These are phyloP conservation scores for Emesis russula DNA, from an alignment of 2,888 invertebrate genomes.

Conservation along the genomic window DNA sequence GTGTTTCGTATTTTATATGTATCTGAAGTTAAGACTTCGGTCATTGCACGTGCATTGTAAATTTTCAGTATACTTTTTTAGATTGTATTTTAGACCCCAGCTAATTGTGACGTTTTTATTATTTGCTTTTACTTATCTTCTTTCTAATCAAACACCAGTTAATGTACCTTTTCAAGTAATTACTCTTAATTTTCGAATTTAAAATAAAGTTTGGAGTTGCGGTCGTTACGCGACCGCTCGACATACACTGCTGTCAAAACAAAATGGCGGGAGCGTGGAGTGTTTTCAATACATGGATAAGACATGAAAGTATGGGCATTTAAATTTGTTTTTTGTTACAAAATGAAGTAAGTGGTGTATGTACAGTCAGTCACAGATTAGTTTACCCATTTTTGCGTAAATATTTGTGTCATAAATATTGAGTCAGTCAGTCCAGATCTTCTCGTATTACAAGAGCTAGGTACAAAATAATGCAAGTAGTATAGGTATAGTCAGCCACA, in stretches of 20 bases:
- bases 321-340: background rate
- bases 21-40: background rate
- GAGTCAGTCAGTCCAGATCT: background rate
- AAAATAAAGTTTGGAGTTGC: background rate
- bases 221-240: constrained; percentile 1
- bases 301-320: constrained; percentile 1
- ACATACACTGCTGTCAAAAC: constrained; percentile 1
- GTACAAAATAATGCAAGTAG: background rate
- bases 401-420: constrained; percentile 1
- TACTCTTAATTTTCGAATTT: background rate
- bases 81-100: constrained; percentile 1
- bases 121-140: constrained; percentile 1
- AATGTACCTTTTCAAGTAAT: constrained; percentile 1
- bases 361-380: constrained; percentile 1
- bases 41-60: background rate
- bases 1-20: constrained; percentile 1
- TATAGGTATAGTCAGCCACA: constrained; percentile 1
- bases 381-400: background rate
- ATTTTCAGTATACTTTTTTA: background rate
- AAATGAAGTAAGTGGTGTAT: constrained; percentile 1
- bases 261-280: background rate
- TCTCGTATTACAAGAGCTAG: constrained; percentile 1
- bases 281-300: background rate
- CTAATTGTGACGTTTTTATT: background rate
- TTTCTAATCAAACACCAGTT: constrained; percentile 1